Conservation (phyloP, 2,888 invertebrate genomes). For the Venustoraphidia nigricollis region DNA sequence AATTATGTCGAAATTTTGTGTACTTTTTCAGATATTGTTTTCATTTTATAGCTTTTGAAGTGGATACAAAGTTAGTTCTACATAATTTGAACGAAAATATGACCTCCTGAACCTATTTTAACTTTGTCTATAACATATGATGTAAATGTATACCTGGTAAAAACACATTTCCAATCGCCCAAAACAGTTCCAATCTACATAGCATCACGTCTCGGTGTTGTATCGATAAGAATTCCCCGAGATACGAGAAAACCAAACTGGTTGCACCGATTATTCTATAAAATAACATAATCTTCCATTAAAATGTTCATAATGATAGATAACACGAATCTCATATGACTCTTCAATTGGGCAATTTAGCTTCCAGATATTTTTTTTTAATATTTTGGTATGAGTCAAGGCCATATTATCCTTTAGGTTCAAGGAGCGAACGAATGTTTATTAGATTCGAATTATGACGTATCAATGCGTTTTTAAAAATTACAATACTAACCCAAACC, state of each 20-base stretch:
- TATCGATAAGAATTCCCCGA: slow-evolving; percentile 38
- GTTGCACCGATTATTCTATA: slow-evolving; percentile 41
- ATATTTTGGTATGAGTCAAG: background rate
- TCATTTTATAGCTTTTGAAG: too few relatives aligned
- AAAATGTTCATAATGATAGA: background rate
- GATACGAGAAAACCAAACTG: slow-evolving; percentile 40
- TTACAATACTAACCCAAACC: slow-evolving; percentile 32
- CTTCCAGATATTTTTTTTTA: background rate
- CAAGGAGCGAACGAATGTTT: too few relatives aligned
- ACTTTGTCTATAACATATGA: background rate
- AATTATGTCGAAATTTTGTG: too few relatives aligned
- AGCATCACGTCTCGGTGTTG: slow-evolving; percentile 38
- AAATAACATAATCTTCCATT: slow-evolving; percentile 2
- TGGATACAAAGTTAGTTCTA: too few relatives aligned
- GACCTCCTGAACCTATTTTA: too few relatives aligned
- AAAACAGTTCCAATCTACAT: slow-evolving; percentile 41
- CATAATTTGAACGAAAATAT: too few relatives aligned
- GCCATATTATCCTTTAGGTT: too few relatives aligned
- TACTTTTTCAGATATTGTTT: too few relatives aligned
- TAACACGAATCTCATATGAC: background rate
- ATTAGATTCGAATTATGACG: too few relatives aligned
- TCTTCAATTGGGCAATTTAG: background rate
- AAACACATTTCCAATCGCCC: slow-evolving; percentile 41
- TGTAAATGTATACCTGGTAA: slow-evolving; percentile 32
- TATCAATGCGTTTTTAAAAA: too few relatives aligned